Base-by-base conservation (phyloP, 2,888 invertebrate genomes). In the Elegia similella region DNA sequence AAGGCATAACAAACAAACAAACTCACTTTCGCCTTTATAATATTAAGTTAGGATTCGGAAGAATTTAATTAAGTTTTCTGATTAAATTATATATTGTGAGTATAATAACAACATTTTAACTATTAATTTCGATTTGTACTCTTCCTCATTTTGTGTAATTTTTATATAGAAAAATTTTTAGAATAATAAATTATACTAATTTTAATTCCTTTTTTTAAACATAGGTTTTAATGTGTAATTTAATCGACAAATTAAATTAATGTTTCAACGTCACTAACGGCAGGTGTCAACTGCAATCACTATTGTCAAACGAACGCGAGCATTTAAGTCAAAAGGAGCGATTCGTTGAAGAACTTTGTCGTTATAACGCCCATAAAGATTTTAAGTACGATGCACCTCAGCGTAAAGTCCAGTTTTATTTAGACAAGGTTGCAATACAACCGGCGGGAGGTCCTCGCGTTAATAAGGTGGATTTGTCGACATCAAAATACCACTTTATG, bases 401-500 rank as follows among this genome's bases (percentile, higher is more conserved):
- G 69, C 68, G 60, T 70, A 64, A 67, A 68, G 66, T 66, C 58
- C 58, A 64, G 61, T 70, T 64, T 74, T 66, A 82, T 67, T 73
- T 63, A 64, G 86, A 88, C 82, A 88, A 72, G 79, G 88, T 86
- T 79, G 79, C 69, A 79, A 70, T 65, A 68, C 61, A 68, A 72
- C 61, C 86, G 81, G 82, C 85, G 85, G 89, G 88, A 79, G 88
- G 85, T 86, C 88, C 73, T 67, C 67, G 72, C 78, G 77, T 84
- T 87, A 88, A 86, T 88, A 87, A 87, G 88, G 86, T 85, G 86
- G 87, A 86, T 87, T 87, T 87, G 89, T 88, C 87, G 88, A 88
- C 86, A 89, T 88, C 82, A 86, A 85, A 86, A 88, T 85, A 86
- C 82, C 86, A 85, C 80, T 88, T 88, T 87, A 88, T 78, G 82